Base-by-base conservation (phyloP, 2,888 invertebrate genomes). In the Microplitis manilae region DNA sequence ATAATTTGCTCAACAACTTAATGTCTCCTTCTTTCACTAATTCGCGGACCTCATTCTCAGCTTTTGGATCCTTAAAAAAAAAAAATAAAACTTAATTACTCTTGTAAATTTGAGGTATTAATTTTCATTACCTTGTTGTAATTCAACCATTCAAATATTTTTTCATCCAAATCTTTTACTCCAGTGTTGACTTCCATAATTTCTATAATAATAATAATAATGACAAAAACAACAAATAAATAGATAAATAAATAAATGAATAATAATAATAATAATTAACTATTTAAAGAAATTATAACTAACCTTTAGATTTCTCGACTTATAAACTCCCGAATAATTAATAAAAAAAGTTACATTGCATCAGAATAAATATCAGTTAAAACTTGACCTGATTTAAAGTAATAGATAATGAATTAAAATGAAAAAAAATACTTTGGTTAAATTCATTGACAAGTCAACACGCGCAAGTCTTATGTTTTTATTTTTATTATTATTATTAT, bases 111-210 rank as follows among this genome's bases (percentile, higher is more conserved):
- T 50, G 65, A 79, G 13, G 64, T 71, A 78, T 40, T 41, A 78
- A 30, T 30, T 30, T 30, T 75, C 60, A 86, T 85, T 90, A 94
- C 94, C 92, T 93, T 93, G 87, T 96, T 96, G 93, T 94, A 95
- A 80, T 91, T 88, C 5, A 96, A 87, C 96, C 96, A 97, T 83
- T 94, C 93, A 15, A 92, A 90, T 13, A 96, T 93, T 88, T 94
- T 94, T 13, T 90, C 87, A 88, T 95, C 93, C 77, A 96, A 89
- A 82, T 92, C 91, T 40, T 83, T 76, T 84, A 92, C 91, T 72
- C 92, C 93, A 80, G 93, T 93, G 5, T 90, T 89, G 20, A 86
- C 76, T 70, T 79, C 73, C 77, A 83, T 82, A 83, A 83, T 68
- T 74, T 73, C 13, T 73, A 75, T 71, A 75, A 76, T 17, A 64